These are phyloP conservation scores for Ypsolopha scabrella DNA, from an alignment of 2,888 invertebrate species.

Conservation along the genomic window DNA sequence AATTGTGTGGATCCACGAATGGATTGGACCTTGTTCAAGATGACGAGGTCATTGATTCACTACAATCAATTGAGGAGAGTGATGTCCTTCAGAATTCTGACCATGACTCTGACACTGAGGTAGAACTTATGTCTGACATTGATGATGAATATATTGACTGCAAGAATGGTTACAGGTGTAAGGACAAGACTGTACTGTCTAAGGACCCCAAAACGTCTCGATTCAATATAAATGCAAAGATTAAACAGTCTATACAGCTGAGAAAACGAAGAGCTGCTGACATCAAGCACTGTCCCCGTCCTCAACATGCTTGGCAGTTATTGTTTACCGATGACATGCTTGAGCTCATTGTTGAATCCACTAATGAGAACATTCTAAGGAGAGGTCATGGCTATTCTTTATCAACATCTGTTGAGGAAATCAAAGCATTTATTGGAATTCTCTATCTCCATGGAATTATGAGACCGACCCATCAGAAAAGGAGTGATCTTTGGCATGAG, in stretches of 20 bases:
- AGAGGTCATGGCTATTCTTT: slow-evolving; percentile 18
- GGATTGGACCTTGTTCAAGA: slow-evolving; percentile 61
- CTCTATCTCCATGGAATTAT: slow-evolving; percentile 54
- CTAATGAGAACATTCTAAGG: slow-evolving; percentile 44
- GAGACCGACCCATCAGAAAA: slow-evolving; percentile 48
- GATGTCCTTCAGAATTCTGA: slow-evolving; percentile 49
- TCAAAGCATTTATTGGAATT: slow-evolving; percentile 52
- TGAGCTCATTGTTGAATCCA: slow-evolving; percentile 47
- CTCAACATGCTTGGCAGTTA: slow-evolving; percentile 50
- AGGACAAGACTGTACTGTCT: slow-evolving; percentile 31
- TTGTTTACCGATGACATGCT: slow-evolving; percentile 51
- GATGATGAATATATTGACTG: slow-evolving; percentile 33
- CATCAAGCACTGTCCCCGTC: slow-evolving; percentile 23
- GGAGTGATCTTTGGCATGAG: slow-evolving; percentile 47
- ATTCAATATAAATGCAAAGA: slow-evolving; percentile 15
- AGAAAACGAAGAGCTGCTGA: slow-evolving; percentile 27
- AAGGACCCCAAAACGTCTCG: slow-evolving; percentile 23
- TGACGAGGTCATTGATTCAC: slow-evolving; percentile 51
- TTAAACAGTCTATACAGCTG: slow-evolving; percentile 24
- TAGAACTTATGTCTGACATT: slow-evolving; percentile 36
- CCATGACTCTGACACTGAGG: slow-evolving; percentile 52
- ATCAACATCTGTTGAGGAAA: slow-evolving; percentile 36
- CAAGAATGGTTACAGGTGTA: slow-evolving; percentile 41
- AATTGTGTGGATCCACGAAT: slow-evolving; percentile 60
- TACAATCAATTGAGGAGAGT: slow-evolving; percentile 49